Base-by-base conservation (phyloP, 2,888 invertebrate genomes). In the Eugnorisma glareosa region DNA sequence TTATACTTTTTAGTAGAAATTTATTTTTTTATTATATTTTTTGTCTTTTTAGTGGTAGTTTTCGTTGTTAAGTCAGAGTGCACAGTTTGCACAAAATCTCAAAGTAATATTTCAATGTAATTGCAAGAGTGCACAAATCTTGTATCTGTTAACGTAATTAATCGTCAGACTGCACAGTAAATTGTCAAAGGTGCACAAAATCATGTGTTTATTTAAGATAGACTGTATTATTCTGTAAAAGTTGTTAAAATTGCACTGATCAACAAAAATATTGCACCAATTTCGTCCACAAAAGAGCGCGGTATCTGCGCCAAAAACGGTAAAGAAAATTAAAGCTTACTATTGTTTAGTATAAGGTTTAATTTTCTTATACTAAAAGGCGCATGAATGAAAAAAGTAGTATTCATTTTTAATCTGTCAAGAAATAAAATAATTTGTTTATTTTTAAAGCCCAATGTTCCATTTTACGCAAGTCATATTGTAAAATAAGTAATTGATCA, bases 21-120 rank as follows among this genome's bases (percentile, higher is more conserved):
- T 78, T 82, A 70, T 84, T 85, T 82, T 84, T 84, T 75, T 75
- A 76, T 63, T 64, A 31, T 75, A 40, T 59, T 43, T 71, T 70
- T 57, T 43, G 15, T 68, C 57, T 81, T 70, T 7, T 61, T 84
- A 73, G 74, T 15, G 71, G 28, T 84, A 80, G 48, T 57, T 67
- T 69, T 64, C 8, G 37, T 67, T 64, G 21, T 76, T 77, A 84
- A 77, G 81, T 11, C 31, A 4, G 67, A 54, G 71, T 77, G 84
- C 84, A 77, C 81, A 73, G 37, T 28, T 67, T 72, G 68, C 71
- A 75, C 79, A 51, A 63, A 1, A 35, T 79, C 15, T 66, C 40
- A 69, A 72, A 24, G 18, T 82, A 37, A 61, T 35, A 5, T 31
- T 24, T 70, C 61, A 24, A 8, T 35, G 8, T 66, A 18, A 81